Evolutionary conservation across 1,140 invertebrate genomes (phyloP), one percentile per base, ranked within the genome.

Genomic region (Halesus radiatus): DNA sequence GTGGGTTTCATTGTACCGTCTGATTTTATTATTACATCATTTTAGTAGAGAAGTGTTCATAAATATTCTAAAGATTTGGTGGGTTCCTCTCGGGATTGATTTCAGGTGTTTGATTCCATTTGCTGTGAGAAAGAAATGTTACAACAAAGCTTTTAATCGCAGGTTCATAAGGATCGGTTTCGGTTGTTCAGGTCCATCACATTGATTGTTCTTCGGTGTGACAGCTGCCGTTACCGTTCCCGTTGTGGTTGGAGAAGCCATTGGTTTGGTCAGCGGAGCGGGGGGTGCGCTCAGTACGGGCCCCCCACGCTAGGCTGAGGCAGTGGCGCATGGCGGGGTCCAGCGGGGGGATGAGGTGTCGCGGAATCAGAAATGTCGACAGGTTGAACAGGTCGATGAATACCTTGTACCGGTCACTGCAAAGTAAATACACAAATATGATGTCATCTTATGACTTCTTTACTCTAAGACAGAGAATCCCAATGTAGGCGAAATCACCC

Each of bases 371-470:
- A 88, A 98, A 99, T 0, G 98, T 98, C 0, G 98, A 98, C 53
- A 99, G 87, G 87, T 99, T 99, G 91, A 99, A 99, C 15, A 99
- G 88, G 87, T 99, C 98, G 84, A 99, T 88, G 87, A 99, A 99
- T 4, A 99, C 96, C 90, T 99, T 99, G 90, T 99, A 99, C 1
- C 98, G 95, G 88, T 99, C 98, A 88, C 98, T 99, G 89, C 4
- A 91, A 92, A 80, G 13, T 45, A 45, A 10, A 45, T 7, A 1
- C 37, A 45, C 37, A 45, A 37, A n/a, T n/a, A n/a, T n/a, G n/a
- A n/a, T n/a, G n/a, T 37, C 32, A 6, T 37, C 0, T 45, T 45
- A 45, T 45, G 1, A 45, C 13, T 5, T 13, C 10, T 8, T 29
- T 29, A 3, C 26, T 29, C n/a, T n/a, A n/a, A n/a, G n/a, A n/a